Conservation (phyloP, 2,888 invertebrate species). For the Spialia ferax region DNA sequence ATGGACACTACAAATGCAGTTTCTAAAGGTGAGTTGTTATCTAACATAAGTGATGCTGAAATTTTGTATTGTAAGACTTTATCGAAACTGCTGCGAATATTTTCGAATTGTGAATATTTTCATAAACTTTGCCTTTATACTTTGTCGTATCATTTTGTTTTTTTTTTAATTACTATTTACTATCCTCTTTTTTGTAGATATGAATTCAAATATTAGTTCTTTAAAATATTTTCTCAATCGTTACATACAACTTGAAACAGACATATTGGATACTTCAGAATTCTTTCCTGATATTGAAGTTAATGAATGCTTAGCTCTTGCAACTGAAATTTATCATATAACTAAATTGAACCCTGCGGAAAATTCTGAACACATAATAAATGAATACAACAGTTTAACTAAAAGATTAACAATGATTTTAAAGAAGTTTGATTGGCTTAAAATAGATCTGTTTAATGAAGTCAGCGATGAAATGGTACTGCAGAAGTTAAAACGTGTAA, state of each 20-base stretch:
- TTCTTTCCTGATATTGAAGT: background rate
- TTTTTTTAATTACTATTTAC: background rate
- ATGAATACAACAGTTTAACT: too few relatives aligned
- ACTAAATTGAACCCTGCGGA: background rate
- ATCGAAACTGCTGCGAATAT: too few relatives aligned
- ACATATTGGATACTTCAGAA: background rate
- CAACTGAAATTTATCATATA: background rate
- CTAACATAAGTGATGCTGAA: too few relatives aligned
- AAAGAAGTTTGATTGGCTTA: background rate
- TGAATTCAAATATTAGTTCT: background rate
- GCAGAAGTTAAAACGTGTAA: too few relatives aligned
- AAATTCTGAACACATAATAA: too few relatives aligned
- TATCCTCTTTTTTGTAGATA: background rate
- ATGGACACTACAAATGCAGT: slow-evolving; percentile 49
- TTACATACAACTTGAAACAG: background rate
- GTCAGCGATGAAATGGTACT: background rate
- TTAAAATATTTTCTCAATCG: background rate
- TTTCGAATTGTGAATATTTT: too few relatives aligned
- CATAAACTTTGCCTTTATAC: too few relatives aligned
- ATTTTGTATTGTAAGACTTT: too few relatives aligned
- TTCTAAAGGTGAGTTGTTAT: slow-evolving; percentile 60
- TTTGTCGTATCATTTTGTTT: background rate
- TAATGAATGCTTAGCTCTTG: background rate
- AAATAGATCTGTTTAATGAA: background rate
- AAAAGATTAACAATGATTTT: background rate